Evolutionary conservation across 2,113 vertebrate species (phyloP).

Genomic region (Lagopus leucura): DNA sequence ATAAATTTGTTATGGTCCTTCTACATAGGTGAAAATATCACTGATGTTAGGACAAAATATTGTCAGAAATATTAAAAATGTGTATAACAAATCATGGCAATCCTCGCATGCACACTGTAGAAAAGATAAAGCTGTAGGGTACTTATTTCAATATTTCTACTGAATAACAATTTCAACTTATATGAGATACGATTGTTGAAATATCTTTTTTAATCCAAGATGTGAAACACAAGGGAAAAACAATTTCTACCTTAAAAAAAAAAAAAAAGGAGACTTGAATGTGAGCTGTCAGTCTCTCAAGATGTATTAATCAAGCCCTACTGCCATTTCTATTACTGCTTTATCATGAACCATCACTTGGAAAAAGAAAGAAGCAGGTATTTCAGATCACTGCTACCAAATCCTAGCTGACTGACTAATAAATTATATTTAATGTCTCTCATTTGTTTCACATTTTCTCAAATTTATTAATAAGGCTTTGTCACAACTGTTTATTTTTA

Average conservation of each 20-base stretch:
- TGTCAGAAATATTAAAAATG: not conserved
- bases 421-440: not conserved
- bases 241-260: not conserved
- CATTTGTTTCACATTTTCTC: constrained; percentile 1
- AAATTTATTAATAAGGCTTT: not conserved
- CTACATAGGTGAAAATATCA: not conserved
- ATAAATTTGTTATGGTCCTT: not conserved
- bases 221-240: not conserved
- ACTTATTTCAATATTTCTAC: not conserved
- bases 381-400: not conserved
- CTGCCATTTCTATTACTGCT: not conserved
- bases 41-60: not conserved
- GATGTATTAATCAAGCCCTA: not conserved
- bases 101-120: not conserved
- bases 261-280: not conserved
- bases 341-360: not conserved
- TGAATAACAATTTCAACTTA: not conserved
- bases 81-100: not conserved
- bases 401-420: not conserved
- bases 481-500: not conserved
- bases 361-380: not conserved
- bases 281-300: not conserved
- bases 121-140: not conserved
- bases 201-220: not conserved
- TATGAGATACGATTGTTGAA: not conserved